phyloP scores from a whole-genome alignment of 2,113 vertebrate genomes.

The Ammospiza caudacuta region DNA sequence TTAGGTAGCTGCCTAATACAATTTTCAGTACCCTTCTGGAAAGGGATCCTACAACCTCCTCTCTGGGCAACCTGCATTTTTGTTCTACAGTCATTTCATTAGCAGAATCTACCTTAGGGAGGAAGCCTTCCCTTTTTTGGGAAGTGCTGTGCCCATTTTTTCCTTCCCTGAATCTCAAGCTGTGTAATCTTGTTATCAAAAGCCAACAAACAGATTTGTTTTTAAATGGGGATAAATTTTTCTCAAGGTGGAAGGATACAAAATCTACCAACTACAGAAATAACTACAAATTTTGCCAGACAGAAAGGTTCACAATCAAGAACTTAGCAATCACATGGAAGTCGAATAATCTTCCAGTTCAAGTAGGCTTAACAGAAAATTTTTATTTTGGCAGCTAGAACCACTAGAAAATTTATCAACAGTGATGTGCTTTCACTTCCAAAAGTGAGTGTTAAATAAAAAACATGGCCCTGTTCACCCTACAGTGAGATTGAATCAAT shows the following conservation, averaged over 20 bases:
- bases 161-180: accelerated
- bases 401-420: neutral
- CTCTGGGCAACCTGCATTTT: neutral
- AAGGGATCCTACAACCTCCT: neutral
- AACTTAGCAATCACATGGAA: neutral
- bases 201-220: neutral
- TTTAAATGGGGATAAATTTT: neutral
- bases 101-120: neutral
- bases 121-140: neutral
- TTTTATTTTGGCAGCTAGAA: neutral
- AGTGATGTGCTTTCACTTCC: neutral
- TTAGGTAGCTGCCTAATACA: neutral
- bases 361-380: neutral
- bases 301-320: neutral
- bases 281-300: neutral
- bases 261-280: neutral
- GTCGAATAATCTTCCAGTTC: neutral
- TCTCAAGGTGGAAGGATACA: neutral
- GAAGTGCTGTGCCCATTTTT: neutral
- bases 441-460: neutral
- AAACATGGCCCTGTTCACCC: neutral
- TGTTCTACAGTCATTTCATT: neutral
- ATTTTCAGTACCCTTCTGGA: neutral
- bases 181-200: neutral
- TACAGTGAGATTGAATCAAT: neutral